A percentile compares a stretch with the other conserved stretches of the same genome.
Conservation (phyloP, 2,797 vertebrate genomes). For the Etheostoma perlongum region DNA sequence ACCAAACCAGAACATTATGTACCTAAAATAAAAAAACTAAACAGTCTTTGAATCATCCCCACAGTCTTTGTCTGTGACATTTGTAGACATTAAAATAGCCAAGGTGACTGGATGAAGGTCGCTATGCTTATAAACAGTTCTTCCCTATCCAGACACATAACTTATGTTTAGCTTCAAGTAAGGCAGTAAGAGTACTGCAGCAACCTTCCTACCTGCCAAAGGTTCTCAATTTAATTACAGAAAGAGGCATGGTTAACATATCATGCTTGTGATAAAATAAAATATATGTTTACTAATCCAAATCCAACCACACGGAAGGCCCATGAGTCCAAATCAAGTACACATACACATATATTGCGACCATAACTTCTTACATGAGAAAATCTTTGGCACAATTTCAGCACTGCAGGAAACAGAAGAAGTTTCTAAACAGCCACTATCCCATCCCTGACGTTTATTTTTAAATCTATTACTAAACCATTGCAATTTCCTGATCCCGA, state of each 20-base stretch:
- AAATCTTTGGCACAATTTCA: neutral
- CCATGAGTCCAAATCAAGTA: neutral
- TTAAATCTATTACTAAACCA: neutral
- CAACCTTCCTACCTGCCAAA: constrained; percentile 21
- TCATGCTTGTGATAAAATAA: neutral
- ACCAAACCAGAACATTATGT: constrained; percentile 7
- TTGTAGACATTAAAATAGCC: constrained; percentile 61
- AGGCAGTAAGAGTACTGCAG: constrained; percentile 46
- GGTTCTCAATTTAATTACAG: constrained; percentile 33
- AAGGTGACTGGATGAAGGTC: constrained; percentile 69
- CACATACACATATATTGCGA: neutral
- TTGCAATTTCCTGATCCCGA: neutral
- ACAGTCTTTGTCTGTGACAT: constrained; percentile 50
- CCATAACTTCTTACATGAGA: neutral
- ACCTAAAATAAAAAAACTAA: constrained; percentile 36
- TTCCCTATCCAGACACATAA: constrained; percentile 62
- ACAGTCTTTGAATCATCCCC: neutral
- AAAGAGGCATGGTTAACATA: neutral
- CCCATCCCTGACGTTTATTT: neutral
- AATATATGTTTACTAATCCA: constrained; percentile 4
- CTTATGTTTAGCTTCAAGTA: constrained; percentile 33
- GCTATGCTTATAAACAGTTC: constrained; percentile 56
- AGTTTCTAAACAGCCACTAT: neutral
- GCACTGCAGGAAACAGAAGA: neutral
- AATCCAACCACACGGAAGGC: constrained; percentile 7